Base-by-base conservation (phyloP, 1,140 invertebrate species). In the Lepidurus packardi region DNA sequence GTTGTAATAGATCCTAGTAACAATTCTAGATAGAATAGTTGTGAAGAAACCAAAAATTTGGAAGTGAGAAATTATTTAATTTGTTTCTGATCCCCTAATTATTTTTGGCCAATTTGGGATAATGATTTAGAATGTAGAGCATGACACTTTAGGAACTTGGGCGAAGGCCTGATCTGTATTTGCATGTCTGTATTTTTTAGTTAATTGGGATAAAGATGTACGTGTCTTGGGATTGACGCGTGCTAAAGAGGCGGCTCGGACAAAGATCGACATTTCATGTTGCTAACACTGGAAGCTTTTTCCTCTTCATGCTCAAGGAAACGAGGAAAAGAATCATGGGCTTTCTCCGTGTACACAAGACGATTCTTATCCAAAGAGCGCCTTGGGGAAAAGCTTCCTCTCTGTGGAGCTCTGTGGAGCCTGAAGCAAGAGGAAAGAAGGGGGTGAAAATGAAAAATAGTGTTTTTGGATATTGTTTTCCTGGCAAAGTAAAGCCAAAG, bases 211-310 rank as follows among this genome's bases (percentile, higher is more conserved):
- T 65, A 65, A 65, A 65, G 53, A 65, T 65, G 53, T 65, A 65
- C 53, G 53, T 65, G 53, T 65, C 53, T 65, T 65, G 21, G 16
- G 9, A 5, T 13, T 65, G 53, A 65, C 53, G 21, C 53, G 53
- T 65, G 53, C 53, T 65, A 65, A 65, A 65, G 53, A 65, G 53
- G 9, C 53, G 53, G 1, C 21, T 65, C 16, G 53, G 53, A 65
- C 53, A 65, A 65, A 9, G 53, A 65, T 65, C 53, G 53, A 65
- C 53, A 65, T 65, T 65, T 65, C 53, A 21, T 65, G 53, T 65
- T 21, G 53, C 16, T 65, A 65, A 65, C 53, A 65, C 16, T 65
- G 16, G 53, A 65, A 65, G 21, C 16, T 7, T 21, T 16, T 65
- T 65, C 21, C 53, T 65, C 53, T 7, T 16, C 13, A 65, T 16